Base-by-base conservation (phyloP, 2,797 vertebrate species). In the Pantherophis alleghaniensis region DNA sequence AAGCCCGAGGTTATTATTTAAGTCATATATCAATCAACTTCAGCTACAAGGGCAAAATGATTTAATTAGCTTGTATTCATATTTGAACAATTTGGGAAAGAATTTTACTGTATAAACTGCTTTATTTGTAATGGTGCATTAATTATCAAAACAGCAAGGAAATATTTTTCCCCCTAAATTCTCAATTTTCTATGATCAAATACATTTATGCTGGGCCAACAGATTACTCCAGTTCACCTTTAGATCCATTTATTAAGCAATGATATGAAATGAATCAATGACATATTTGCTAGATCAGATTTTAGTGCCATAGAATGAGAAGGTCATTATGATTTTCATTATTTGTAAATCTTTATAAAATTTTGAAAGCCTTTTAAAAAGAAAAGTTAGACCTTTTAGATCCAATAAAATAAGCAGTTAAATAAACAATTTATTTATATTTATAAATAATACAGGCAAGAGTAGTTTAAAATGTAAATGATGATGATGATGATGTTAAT, bases 1-100 rank as follows among this genome's bases (percentile, higher is more conserved):
- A 92, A 87, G 60, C 32, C 28, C 92, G 51, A 92, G 56, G 83
- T 87, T 87, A 42, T 89, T 88, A 79, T 74, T 55, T 89, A 11
- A 63, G 20, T 83, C 20, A 89, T 47, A 56, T 87, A 93, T 91
- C 66, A 63, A 16, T 89, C 87, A 87, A n/a, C 55, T 91, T 1
- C 42, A 91, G 61, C 11, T 47, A 47, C 37, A 83, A 83, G 20
- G 20, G 42, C 0, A 10, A 2, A 6, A 93, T 20, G 90, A n/a
- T 91, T 88, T 1, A 4, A 26, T 56, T 66, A 90, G 60, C 63
- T 86, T 14, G 9, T 28, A 22, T 89, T 83, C 60, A 66, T 74
- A 89, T 63, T 91, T 91, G n/a, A 26, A 22, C 83, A 89, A 69
- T 90, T 57, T 53, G 60, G 26, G 37, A 20, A 55, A 79, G 9